phyloP scores from a whole-genome alignment of 2,797 vertebrate species.

The Spea hammondii region DNA sequence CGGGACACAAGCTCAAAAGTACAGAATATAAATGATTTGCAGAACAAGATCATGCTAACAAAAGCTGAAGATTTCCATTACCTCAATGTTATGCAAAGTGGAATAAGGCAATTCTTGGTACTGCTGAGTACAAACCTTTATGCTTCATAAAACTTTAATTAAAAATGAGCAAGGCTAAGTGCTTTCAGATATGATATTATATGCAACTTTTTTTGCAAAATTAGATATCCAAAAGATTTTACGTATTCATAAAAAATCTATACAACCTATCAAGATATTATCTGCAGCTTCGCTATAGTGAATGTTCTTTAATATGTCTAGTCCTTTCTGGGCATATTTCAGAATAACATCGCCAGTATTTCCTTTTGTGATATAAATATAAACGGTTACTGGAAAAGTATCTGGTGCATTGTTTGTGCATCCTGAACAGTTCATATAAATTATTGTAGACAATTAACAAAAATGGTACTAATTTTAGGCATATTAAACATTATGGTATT shows the following conservation, averaged over 20 bases:
- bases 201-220: conserved; percentile 38
- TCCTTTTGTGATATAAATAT: no score
- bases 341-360: no score
- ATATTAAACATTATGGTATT: no score
- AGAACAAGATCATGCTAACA: conserved; percentile 48
- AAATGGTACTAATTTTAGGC: no score
- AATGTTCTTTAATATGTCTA: conserved; percentile 16
- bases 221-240: conserved; percentile 42
- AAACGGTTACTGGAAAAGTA: no score
- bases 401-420: no score
- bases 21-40: conserved; percentile 43
- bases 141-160: conserved; percentile 54
- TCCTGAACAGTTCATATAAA: no score
- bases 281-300: conserved; percentile 20
- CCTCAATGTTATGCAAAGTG: conserved; percentile 55
- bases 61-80: conserved; percentile 53
- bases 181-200: conserved; percentile 43
- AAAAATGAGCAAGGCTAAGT: conserved; percentile 49
- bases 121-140: conserved; percentile 50
- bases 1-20: conserved; percentile 40
- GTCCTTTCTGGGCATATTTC: not conserved
- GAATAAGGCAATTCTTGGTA: conserved; percentile 48
- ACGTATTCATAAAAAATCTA: conserved; percentile 40
- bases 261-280: conserved; percentile 32
- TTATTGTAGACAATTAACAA: no score